phyloP scores from a whole-genome alignment of 2,797 vertebrate species.

The Sebastolobus alascanus region DNA sequence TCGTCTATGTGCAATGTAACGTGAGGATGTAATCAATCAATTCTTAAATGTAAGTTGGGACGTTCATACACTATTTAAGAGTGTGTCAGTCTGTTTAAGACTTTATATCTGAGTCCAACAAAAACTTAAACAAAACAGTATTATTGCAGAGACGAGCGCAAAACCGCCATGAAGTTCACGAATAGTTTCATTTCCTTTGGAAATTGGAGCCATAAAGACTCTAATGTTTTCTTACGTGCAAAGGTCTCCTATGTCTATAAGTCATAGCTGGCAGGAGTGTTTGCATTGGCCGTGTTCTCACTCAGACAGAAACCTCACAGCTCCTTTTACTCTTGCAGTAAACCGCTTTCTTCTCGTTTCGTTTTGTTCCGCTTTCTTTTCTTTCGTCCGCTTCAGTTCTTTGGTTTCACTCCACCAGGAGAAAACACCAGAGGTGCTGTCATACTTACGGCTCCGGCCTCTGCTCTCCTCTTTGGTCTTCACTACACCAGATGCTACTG shows the following conservation, averaged over 20 bases:
- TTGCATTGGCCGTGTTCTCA: slow-evolving; percentile 28
- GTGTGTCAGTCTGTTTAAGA: background rate
- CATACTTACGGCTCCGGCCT: background rate
- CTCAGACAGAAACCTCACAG: slow-evolving; percentile 15
- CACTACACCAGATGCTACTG: background rate
- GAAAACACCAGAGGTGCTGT: background rate
- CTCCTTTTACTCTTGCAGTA: slow-evolving; percentile 1
- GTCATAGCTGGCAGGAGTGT: slow-evolving; percentile 33
- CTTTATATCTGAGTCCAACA: background rate
- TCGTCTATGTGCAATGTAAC: background rate
- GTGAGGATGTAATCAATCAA: background rate
- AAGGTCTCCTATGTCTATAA: slow-evolving; percentile 2
- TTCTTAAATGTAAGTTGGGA: background rate
- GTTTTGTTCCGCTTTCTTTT: background rate
- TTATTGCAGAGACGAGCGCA: background rate
- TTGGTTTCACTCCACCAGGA: slow-evolving; percentile 21
- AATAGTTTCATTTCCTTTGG: slow-evolving; percentile 24
- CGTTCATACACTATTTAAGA: background rate
- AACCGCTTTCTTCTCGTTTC: background rate
- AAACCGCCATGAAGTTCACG: background rate
- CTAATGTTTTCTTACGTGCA: background rate
- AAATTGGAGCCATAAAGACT: background rate
- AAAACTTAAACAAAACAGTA: background rate
- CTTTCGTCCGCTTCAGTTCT: slow-evolving; percentile 3
- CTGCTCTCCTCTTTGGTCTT: background rate